These are phyloP conservation scores for Periophthalmus modestus DNA, from an alignment of 2,113 vertebrate species.

Conservation along the genomic window DNA sequence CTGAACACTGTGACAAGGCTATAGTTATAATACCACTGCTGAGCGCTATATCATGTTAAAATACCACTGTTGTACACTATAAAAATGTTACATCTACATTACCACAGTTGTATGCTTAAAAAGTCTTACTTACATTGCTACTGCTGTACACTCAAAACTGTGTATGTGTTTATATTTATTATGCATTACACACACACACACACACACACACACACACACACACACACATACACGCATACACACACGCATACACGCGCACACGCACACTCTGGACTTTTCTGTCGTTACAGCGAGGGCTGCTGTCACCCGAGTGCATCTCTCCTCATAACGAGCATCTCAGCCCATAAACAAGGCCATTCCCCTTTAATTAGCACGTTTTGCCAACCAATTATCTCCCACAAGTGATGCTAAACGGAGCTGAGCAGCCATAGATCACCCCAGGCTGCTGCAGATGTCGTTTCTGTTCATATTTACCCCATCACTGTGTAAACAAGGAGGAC, in stretches of 20 bases:
- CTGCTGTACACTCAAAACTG: no score
- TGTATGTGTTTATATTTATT: background rate
- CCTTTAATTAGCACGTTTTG: conserved; percentile 73
- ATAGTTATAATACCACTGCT: no score
- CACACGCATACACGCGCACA: no score
- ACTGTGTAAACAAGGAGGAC: background rate
- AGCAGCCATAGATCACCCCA: conserved; percentile 69
- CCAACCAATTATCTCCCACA: conserved; percentile 71
- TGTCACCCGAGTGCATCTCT: conserved; percentile 42
- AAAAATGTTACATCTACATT: no score
- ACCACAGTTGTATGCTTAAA: no score
- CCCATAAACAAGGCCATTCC: conserved; percentile 72
- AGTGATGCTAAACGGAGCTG: conserved; percentile 67
- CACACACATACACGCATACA: no score
- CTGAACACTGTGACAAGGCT: no score
- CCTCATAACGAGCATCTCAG: conserved; percentile 53
- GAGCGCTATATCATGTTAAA: no score
- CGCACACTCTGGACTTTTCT: background rate
- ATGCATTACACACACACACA: background rate
- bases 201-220: no score
- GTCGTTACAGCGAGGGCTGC: conserved; percentile 56
- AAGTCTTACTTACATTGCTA: no score
- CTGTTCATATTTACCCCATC: conserved; percentile 45
- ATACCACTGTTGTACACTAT: no score
- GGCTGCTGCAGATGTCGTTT: conserved; percentile 60